Conservation (phyloP, 2,888 invertebrate species). For the Dynastes hyllus region DNA sequence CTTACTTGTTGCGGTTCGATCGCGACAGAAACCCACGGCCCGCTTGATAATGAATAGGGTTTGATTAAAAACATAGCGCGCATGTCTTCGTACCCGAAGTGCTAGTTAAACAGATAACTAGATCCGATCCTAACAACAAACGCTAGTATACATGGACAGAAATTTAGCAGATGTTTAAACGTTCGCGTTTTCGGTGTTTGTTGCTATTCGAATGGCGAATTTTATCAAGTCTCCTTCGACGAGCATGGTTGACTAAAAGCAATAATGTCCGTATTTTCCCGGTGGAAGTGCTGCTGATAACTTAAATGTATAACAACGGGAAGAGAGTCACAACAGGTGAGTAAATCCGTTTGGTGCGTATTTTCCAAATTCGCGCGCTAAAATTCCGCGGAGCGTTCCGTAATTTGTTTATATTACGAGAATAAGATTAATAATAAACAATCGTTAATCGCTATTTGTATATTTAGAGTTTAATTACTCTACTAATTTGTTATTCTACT, state of each 20-base stretch:
- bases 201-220: too few relatives aligned
- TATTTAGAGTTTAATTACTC: too few relatives aligned
- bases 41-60: not conserved
- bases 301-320: not conserved
- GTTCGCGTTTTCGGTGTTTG: not conserved
- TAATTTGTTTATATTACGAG: not conserved
- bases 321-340: not conserved
- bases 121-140: not conserved
- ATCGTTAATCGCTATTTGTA: too few relatives aligned
- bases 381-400: not conserved
- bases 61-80: not conserved
- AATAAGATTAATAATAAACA: too few relatives aligned
- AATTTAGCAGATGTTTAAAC: not conserved
- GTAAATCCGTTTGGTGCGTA: not conserved
- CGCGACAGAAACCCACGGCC: not conserved
- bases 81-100: constrained; percentile 1
- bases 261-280: not conserved
- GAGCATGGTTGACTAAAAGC: too few relatives aligned
- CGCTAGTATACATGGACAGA: not conserved
- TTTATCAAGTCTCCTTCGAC: too few relatives aligned
- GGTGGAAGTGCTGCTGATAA: not conserved
- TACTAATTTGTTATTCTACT: too few relatives aligned
- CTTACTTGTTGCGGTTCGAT: not conserved
- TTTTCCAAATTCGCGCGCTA: not conserved
- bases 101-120: not conserved